Evolutionary conservation across 2,888 invertebrate species (phyloP).

Genomic region (Heliconius cydno): DNA sequence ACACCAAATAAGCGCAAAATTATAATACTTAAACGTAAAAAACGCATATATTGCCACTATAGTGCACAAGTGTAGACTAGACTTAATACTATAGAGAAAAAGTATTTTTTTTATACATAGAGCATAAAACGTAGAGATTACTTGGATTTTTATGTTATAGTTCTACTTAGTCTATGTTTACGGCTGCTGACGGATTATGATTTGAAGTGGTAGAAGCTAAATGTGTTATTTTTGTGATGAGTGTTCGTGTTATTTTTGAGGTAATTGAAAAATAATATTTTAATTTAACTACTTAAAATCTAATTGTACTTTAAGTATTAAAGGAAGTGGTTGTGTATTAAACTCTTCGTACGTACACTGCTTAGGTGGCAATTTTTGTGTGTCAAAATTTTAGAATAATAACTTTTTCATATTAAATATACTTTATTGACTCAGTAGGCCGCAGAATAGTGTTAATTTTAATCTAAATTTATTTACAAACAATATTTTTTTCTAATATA

Average conservation of each 20-base stretch:
- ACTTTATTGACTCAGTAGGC: not conserved
- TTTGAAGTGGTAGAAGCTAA: slow-evolving; percentile 77
- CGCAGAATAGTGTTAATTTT: not conserved
- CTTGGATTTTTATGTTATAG: slow-evolving; percentile 15
- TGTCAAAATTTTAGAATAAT: slow-evolving; percentile 64
- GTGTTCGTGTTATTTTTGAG: slow-evolving; percentile 78
- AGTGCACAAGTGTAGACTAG: not conserved
- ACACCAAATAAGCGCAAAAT: not conserved
- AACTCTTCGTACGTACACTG: slow-evolving; percentile 57
- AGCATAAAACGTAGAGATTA: slow-evolving; percentile 16
- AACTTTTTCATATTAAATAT: slow-evolving; percentile 40
- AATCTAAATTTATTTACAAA: not conserved
- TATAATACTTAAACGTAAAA: not conserved
- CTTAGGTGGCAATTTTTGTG: slow-evolving; percentile 78
- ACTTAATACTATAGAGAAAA: slow-evolving; percentile 9
- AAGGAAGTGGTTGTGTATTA: slow-evolving; percentile 38
- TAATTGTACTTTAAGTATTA: slow-evolving; percentile 18
- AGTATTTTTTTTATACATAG: slow-evolving; percentile 1
- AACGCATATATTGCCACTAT: not conserved
- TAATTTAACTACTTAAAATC: slow-evolving; percentile 9
- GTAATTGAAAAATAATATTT: slow-evolving; percentile 59
- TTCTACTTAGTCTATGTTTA: slow-evolving; percentile 44
- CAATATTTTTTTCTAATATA: not conserved
- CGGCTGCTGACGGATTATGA: slow-evolving; percentile 76
- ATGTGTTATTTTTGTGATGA: slow-evolving; percentile 82